Percentiles rank a stretch among this genome's conserved stretches.
These are phyloP conservation scores for Macrotrachela quadricornifera DNA, from an alignment of 1,140 invertebrate genomes.

Conservation along the genomic window DNA sequence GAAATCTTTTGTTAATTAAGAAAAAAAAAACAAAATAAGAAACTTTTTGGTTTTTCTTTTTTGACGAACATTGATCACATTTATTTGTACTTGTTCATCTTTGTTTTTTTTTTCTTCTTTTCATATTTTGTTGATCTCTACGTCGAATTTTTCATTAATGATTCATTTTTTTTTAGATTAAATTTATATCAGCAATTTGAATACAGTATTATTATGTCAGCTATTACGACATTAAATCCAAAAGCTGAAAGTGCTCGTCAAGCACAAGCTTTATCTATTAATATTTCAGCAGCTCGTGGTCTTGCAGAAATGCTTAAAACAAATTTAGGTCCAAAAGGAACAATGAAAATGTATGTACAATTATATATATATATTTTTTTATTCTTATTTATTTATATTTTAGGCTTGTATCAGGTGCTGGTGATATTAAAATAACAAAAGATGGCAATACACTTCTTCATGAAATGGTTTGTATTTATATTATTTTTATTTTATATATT, in stretches of 20 bases:
- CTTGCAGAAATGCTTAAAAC: conserved; percentile 94
- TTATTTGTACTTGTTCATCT: no score
- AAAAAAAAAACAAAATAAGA: no score
- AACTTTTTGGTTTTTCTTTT: no score
- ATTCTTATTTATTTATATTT: not conserved
- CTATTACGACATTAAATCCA: conserved; percentile 84
- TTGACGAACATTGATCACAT: no score
- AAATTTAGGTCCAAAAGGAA: conserved; percentile 95
- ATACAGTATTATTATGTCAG: no score
- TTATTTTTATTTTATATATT: no score
- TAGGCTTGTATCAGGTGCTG: conserved; percentile 91
- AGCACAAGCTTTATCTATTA: conserved; percentile 78
- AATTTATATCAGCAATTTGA: no score
- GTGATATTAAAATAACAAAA: conserved; percentile 98
- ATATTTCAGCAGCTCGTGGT: conserved; percentile 86
- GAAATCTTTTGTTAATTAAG: no score
- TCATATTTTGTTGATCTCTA: no score
- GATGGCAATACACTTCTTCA: conserved; percentile 95
- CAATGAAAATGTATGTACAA: conserved; percentile 86
- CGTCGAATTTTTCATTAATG: no score
- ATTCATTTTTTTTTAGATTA: not conserved
- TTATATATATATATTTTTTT: no score
- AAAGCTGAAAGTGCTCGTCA: conserved; percentile 94
- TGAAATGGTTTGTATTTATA: conserved; percentile 49
- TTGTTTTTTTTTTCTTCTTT: no score